Conservation (phyloP, 2,888 invertebrate genomes). For the Cephus nigrinus region DNA sequence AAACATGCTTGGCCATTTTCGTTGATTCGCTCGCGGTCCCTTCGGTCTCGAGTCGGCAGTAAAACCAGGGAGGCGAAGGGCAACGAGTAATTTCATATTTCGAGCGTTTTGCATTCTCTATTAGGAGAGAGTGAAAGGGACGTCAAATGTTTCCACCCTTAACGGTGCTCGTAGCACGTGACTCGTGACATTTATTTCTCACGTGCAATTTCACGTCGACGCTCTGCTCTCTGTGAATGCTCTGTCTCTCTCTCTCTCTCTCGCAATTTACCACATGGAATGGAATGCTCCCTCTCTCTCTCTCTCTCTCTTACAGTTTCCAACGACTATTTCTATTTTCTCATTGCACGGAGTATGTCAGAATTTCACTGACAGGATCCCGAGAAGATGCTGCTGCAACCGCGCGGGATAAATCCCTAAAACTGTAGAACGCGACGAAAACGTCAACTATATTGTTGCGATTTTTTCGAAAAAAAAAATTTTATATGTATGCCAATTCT, state of each 20-base stretch:
- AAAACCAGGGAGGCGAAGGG: not conserved
- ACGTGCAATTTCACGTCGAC: not conserved
- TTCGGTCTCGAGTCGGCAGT: not conserved
- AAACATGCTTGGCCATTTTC: not conserved
- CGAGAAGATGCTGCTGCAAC: not conserved
- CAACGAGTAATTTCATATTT: slow-evolving; percentile 1
- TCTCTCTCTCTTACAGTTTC: not conserved
- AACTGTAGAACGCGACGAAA: not conserved
- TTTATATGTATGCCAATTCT: not conserved
- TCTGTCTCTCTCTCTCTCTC: not conserved
- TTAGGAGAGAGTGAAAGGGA: not conserved
- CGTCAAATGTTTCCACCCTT: not conserved
- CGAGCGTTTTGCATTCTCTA: slow-evolving; percentile 3
- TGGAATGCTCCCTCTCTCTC: too few relatives aligned
- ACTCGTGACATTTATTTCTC: slow-evolving; percentile 7
- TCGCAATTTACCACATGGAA: too few relatives aligned
- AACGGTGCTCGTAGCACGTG: not conserved
- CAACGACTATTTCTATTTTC: not conserved
- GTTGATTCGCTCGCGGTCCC: not conserved
- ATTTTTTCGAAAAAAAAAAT: not conserved
- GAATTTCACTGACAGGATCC: not conserved
- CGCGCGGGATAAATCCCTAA: not conserved
- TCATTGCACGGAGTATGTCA: not conserved
- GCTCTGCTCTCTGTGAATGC: not conserved
- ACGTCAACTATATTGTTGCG: not conserved